These are phyloP conservation scores for Habroteleia sp. DNA, from an alignment of 2,888 invertebrate genomes.

Conservation along the genomic window DNA sequence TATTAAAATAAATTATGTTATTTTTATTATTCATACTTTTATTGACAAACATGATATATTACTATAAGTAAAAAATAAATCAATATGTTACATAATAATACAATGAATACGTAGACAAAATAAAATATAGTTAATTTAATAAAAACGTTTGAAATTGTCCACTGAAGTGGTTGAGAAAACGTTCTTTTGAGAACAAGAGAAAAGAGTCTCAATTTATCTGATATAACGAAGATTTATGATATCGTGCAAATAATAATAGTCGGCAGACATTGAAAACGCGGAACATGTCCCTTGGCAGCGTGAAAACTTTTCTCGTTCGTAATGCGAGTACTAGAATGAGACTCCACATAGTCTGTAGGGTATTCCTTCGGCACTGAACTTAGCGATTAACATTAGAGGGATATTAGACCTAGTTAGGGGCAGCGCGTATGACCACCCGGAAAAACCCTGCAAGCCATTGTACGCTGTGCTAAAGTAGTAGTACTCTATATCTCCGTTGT, in stretches of 20 bases:
- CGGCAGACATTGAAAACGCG: background rate
- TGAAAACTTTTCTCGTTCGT: constrained; percentile 25
- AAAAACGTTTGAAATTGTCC: too few relatives aligned
- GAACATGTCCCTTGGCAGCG: constrained; percentile 10
- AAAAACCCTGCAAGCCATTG: constrained; percentile 32
- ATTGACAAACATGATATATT: too few relatives aligned
- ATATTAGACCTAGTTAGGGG: constrained; percentile 53
- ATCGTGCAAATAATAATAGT: constrained; percentile 13
- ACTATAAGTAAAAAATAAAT: too few relatives aligned
- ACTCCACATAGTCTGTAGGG: background rate
- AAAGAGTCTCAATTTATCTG: constrained; percentile 4
- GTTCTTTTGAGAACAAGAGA: background rate
- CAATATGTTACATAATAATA: too few relatives aligned
- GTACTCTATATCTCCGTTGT: constrained; percentile 10
- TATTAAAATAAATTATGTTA: too few relatives aligned
- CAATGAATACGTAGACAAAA: too few relatives aligned
- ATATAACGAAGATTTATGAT: constrained; percentile 21
- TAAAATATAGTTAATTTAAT: too few relatives aligned
- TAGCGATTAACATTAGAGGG: constrained; percentile 42
- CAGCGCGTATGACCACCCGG: constrained; percentile 27
- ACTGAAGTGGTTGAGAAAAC: background rate
- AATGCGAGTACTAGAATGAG: constrained; percentile 5
- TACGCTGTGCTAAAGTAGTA: constrained; percentile 21
- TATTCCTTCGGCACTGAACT: constrained; percentile 22
- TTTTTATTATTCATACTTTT: too few relatives aligned